Percentiles rank a stretch among this genome's conserved stretches.
Conservation (phyloP, 2,113 vertebrate species). For the Amblyopsis rosae region DNA sequence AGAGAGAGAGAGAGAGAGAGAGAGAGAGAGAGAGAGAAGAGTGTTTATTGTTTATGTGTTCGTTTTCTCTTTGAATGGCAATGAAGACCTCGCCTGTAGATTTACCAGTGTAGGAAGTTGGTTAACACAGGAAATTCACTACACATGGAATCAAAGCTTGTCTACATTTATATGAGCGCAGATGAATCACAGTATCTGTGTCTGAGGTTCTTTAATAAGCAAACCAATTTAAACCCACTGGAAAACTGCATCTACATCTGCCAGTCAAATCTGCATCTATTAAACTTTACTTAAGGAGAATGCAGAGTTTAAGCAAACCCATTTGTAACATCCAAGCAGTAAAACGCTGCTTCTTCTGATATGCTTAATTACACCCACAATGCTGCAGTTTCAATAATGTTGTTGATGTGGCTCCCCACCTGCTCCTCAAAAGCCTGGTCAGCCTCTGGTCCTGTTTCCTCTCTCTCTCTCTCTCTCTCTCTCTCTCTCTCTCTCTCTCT, state of each 20-base stretch:
- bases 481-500: background rate
- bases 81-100: slow-evolving; percentile 10
- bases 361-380: slow-evolving; percentile 17
- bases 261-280: background rate
- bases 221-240: slow-evolving; percentile 38
- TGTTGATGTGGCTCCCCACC: slow-evolving; percentile 49
- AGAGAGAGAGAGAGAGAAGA: no score
- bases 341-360: slow-evolving; percentile 21
- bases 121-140: slow-evolving; percentile 60
- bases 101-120: slow-evolving; percentile 56
- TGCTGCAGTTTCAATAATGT: slow-evolving; percentile 8
- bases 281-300: slow-evolving; percentile 12
- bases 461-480: slow-evolving; percentile 8
- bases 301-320: slow-evolving; percentile 45
- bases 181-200: slow-evolving; percentile 57
- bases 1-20: no score
- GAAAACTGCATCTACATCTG: slow-evolving; percentile 6
- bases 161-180: slow-evolving; percentile 46
- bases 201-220: slow-evolving; percentile 58
- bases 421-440: slow-evolving; percentile 59
- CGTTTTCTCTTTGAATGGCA: slow-evolving; percentile 26
- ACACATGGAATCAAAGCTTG: slow-evolving; percentile 64
- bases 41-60: slow-evolving; percentile 36
- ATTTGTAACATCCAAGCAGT: slow-evolving; percentile 46
- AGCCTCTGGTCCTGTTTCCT: slow-evolving; percentile 35